phyloP scores from a whole-genome alignment of 2,888 invertebrate species.

The Agrilus mali region DNA sequence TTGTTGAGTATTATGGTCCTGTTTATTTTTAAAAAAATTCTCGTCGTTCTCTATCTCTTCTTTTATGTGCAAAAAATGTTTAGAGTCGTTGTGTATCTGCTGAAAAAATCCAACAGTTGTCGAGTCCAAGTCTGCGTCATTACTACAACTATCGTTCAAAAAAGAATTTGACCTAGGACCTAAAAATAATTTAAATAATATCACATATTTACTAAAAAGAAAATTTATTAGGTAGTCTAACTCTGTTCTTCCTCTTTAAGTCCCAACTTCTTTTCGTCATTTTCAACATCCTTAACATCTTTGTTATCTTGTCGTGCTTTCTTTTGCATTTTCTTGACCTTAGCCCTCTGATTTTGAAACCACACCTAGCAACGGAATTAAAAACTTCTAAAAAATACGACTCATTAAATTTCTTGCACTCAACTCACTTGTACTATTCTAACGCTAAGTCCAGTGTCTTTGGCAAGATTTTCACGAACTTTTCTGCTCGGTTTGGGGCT shows the following conservation, averaged over 20 bases:
- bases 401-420: neutral
- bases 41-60: conserved; percentile 33
- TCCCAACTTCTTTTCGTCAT: conserved; percentile 39
- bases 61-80: conserved; percentile 32
- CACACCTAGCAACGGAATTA: conserved; percentile 37
- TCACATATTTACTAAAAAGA: neutral
- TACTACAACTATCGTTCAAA: conserved; percentile 39
- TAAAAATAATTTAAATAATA: conserved; percentile 13
- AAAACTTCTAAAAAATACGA: neutral
- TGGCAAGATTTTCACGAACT: conserved; percentile 68
- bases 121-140: conserved; percentile 30
- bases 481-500: conserved; percentile 76
- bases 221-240: conserved; percentile 26
- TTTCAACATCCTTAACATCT: conserved; percentile 36
- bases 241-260: conserved; percentile 47
- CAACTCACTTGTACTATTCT: conserved; percentile 64
- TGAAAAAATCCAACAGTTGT: conserved; percentile 7
- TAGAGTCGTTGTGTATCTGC: conserved; percentile 17
- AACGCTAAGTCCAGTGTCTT: conserved; percentile 73
- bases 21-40: conserved; percentile 20
- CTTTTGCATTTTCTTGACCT: conserved; percentile 55
- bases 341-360: conserved; percentile 54
- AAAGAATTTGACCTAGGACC: conserved; percentile 35
- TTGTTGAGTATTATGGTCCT: conserved; percentile 19
- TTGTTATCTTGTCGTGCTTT: conserved; percentile 46